Base-by-base conservation (phyloP, 30 jellyfish, hydroid and myxozoan species). In the Pseudorhiza aurosa region DNA sequence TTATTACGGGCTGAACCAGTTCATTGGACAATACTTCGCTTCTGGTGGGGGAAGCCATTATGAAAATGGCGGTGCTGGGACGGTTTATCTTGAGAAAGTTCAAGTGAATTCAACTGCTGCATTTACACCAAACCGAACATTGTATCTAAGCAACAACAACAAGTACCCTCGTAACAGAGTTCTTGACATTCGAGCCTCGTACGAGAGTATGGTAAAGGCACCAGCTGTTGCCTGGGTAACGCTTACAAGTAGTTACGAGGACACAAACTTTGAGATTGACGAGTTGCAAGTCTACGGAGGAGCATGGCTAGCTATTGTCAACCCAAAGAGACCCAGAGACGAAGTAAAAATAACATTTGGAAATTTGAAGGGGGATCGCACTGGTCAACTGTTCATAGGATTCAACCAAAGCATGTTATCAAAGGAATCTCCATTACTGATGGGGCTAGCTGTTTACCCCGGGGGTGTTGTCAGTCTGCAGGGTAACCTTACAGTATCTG, bases 1-100 rank as follows among this genome's bases (percentile, higher is more conserved):
- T 12, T 65, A 81, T 53, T 65, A 68, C 53, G 85, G 92, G 60
- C 75, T 67, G 17, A 68, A 81, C 58, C 77, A 81, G 30, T 81
- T 81, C 78, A 81, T 69, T 6, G 92, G 92, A 1, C 67, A 27
- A 21, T 81, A 65, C 18, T 18, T 14, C 4, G 77, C 85, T 39
- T 65, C 92, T 10, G 92, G 92, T 46, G 92, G 92, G 2, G 53
- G 77, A 24, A 67, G 92, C 63, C 10, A 11, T 0, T 65, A 5
- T 40, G 92, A 81, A 65, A 53, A 65, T 56, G 92, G 92, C 17
- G 92, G 92, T 6, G 77, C 92, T 36, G 92, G 92, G 9, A 81
- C 85, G 0, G 72, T 81, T 22, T 81, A 81, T 46, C 92, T 81
- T 65, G 76, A 81, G 37, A 67, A 65, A 21, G 31, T 65, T 29